Base-by-base conservation (phyloP, 2,113 vertebrate species). In the Toxostoma redivivum region DNA sequence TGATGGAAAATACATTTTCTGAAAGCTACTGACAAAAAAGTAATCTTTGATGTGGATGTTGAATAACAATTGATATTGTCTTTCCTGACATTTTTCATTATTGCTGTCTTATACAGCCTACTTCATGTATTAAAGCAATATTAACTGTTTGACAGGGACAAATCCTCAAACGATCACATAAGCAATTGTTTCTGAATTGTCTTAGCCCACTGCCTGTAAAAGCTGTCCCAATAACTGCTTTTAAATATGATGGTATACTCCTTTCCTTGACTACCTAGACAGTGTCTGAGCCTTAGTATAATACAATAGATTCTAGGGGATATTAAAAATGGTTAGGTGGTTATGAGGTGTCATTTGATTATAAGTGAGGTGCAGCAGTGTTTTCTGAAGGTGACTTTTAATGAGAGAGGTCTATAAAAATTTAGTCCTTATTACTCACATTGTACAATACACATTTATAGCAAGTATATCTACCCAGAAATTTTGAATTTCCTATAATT, bases 61-160 rank as follows among this genome's bases (percentile, higher is more conserved):
- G 99, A 99, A 98, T 99, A 99, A 99, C 98, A 99, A 98, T 99
- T 99, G 99, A 99, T 99, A 99, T 99, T 99, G 99, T 99, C 99
- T 99, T 99, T 98, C 98, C 98, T 98, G 99, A 99, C 99, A 99
- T 99, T 99, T 99, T 99, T 99, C 99, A 99, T 99, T 99, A 99
- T 98, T 99, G 97, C 98, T 96, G 98, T 98, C 99, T 99, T 99
- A 99, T 98, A 98, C 96, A 98, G 98, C 98, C 98, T 98, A 98
- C 98, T 98, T 97, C 98, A 98, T 98, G 98, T 99, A 99, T 99
- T 99, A 99, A 98, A 98, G 98, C 97, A 98, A 98, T 98, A 98
- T 98, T 98, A 98, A 98, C 98, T 98, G 98, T 98, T 99, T 98
- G 98, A 99, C 99, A 98, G 98, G 98, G 98, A 98, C 98, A 98